Evolutionary conservation across 64 coral and sea anemone species (phyloP).

Genomic region (Catalaphyllia jardinei): DNA sequence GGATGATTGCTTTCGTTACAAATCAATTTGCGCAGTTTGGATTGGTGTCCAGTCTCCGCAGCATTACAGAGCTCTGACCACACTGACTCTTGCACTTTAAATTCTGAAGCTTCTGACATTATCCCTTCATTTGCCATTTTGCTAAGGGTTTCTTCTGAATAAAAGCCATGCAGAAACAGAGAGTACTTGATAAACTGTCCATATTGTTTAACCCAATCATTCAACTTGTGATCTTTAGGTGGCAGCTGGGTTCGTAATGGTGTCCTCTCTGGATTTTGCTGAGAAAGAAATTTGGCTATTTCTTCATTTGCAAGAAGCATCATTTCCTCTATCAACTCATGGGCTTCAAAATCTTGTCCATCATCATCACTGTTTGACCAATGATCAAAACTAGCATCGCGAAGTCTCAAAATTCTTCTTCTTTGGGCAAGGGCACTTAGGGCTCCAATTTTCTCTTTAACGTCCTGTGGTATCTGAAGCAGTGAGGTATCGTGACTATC

Average conservation of each 20-base stretch:
- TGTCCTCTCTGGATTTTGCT: background rate
- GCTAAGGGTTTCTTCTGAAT: background rate
- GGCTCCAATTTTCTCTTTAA: background rate
- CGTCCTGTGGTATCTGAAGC: background rate
- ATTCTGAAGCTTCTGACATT: background rate
- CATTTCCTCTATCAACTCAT: slow-evolving; percentile 88
- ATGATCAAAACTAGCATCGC: slow-evolving; percentile 56
- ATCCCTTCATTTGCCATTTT: background rate
- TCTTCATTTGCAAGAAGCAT: slow-evolving; percentile 85
- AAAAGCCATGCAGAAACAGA: slow-evolving; percentile 6
- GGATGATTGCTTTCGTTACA: slow-evolving; percentile 65
- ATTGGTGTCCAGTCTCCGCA: slow-evolving; percentile 17
- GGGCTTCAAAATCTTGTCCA: slow-evolving; percentile 56
- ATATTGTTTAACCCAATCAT: slow-evolving; percentile 65
- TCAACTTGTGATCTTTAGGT: slow-evolving; percentile 75
- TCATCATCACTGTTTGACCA: slow-evolving; percentile 16
- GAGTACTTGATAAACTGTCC: slow-evolving; percentile 27
- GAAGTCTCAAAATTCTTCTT: slow-evolving; percentile 33
- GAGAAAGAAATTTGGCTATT: slow-evolving; percentile 42
- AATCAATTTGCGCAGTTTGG: slow-evolving; percentile 43
- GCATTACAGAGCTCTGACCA: slow-evolving; percentile 9
- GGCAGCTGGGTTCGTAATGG: slow-evolving; percentile 65
- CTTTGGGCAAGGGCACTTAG: slow-evolving; percentile 32
- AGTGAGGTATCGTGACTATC: background rate
- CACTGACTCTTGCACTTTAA: slow-evolving; percentile 11